These are phyloP conservation scores for Atlantisia rogersi DNA, from an alignment of 2,113 vertebrate genomes.

Conservation along the genomic window DNA sequence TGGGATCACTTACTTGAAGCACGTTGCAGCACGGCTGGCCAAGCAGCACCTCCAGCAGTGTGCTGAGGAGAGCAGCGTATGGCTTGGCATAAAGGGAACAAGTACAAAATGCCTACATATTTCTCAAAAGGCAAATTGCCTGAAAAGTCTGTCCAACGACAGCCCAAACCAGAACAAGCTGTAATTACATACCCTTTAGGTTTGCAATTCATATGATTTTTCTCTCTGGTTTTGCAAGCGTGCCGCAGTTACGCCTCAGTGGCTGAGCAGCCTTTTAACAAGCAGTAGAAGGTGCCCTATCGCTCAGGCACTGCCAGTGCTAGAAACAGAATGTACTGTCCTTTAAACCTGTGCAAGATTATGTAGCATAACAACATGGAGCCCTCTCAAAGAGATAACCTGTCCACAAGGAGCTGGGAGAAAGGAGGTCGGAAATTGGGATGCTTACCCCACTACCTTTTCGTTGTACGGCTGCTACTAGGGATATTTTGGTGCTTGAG, in stretches of 20 bases:
- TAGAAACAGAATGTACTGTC: neutral
- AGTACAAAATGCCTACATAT: neutral
- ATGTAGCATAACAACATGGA: neutral
- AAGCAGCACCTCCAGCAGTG: neutral
- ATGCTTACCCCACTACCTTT: neutral
- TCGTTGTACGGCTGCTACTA: neutral
- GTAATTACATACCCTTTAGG: neutral
- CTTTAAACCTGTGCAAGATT: neutral
- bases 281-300: neutral
- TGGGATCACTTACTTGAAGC: neutral
- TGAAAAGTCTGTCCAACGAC: neutral
- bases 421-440: neutral
- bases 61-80: neutral
- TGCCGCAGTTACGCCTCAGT: neutral
- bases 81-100: neutral
- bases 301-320: neutral
- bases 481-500: neutral
- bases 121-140: neutral
- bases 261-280: neutral
- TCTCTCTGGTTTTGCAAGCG: neutral
- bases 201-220: neutral
- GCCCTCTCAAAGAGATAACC: neutral
- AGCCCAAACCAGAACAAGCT: neutral
- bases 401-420: neutral
- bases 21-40: neutral